Conservation (phyloP, 1,140 invertebrate genomes). For the Pteromalus puparum region DNA sequence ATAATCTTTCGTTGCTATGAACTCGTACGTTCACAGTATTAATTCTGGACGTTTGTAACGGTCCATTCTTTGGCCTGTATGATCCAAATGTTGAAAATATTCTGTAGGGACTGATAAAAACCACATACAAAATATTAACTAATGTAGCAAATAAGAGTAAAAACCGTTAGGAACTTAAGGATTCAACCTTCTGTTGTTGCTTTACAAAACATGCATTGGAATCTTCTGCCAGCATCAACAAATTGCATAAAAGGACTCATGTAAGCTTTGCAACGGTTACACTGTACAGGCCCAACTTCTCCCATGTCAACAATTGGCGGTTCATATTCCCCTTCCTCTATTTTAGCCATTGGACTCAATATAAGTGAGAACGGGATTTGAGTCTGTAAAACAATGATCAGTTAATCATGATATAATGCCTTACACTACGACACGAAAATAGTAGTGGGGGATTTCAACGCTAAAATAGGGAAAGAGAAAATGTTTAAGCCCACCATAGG, state of each 20-base stretch:
- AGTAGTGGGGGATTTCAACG: too few species aligned
- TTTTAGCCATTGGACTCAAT: constrained; percentile 92
- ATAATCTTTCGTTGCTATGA: constrained; percentile 97
- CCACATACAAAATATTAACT: constrained; percentile 33
- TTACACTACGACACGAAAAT: too few species aligned
- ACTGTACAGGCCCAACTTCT: constrained; percentile 94
- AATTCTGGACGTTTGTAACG: constrained; percentile 96
- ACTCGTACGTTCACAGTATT: constrained; percentile 97
- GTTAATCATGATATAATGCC: not conserved
- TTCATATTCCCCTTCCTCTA: constrained; percentile 82
- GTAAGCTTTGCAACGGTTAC: constrained; percentile 98
- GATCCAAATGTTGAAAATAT: constrained; percentile 99
- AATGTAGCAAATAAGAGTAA: not conserved
- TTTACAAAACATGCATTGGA: constrained; percentile 97
- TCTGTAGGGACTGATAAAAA: constrained; percentile 88
- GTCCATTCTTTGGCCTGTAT: constrained; percentile 94
- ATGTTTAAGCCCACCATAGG: too few species aligned
- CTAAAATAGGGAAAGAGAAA: too few species aligned
- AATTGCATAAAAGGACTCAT: constrained; percentile 99
- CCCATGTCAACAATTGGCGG: constrained; percentile 94
- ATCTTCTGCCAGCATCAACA: constrained; percentile 96
- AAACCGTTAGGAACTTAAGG: not conserved
- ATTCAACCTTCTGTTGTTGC: constrained; percentile 91
- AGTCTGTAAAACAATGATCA: constrained; percentile 75
- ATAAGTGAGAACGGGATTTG: constrained; percentile 95